These are phyloP conservation scores for Crotalus viridis DNA, from an alignment of 2,113 vertebrate species.

Conservation along the genomic window DNA sequence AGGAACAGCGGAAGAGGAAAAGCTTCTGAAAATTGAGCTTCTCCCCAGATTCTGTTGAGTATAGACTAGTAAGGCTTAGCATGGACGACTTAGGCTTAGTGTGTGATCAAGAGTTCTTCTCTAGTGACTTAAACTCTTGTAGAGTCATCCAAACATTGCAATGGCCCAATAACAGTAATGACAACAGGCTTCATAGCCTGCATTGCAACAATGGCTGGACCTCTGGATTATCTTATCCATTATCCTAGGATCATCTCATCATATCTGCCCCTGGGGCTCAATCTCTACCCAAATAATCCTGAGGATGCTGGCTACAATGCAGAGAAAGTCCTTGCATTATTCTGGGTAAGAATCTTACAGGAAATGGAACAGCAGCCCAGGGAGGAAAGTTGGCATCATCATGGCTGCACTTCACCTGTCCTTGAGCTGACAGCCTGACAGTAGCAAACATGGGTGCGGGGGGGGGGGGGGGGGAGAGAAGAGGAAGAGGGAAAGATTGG, in stretches of 20 bases:
- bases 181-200: neutral
- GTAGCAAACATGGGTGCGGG: too few relatives aligned
- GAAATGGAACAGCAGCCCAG: neutral
- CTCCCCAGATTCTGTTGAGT: neutral
- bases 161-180: neutral
- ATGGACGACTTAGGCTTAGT: neutral
- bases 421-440: too few relatives aligned
- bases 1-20: neutral
- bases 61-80: neutral
- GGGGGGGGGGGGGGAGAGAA: too few relatives aligned
- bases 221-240: neutral
- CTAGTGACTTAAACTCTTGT: neutral
- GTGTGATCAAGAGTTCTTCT: neutral
- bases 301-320: neutral
- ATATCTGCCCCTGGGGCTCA: neutral
- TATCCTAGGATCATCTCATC: neutral
- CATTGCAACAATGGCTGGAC: neutral
- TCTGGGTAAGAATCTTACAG: neutral
- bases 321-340: neutral
- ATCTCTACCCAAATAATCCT: neutral
- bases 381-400: neutral
- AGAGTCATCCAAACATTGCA: neutral
- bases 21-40: neutral
- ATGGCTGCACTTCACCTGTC: too few relatives aligned
- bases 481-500: too few relatives aligned